Evolutionary conservation across 1,140 invertebrate species (phyloP).

Genomic region (Scaptomyza graminum): DNA sequence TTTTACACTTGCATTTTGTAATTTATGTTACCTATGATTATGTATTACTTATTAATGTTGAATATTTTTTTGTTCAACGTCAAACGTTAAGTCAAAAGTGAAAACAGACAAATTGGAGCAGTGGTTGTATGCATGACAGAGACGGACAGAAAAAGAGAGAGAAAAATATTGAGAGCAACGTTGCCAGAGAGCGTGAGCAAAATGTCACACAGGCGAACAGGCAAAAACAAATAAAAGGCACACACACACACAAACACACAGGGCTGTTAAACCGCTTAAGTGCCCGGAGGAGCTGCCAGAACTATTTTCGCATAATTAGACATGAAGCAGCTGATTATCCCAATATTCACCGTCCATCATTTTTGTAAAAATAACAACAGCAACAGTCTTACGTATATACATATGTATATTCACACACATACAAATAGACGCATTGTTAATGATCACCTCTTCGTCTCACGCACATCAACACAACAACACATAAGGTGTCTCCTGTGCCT

Average conservation of each 20-base stretch:
- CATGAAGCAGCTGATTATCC: constrained; percentile 36
- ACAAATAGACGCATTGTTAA: constrained; percentile 1
- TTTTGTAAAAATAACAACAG: constrained; percentile 49
- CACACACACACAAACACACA: constrained; percentile 12
- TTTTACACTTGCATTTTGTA: constrained; percentile 20
- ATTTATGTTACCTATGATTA: constrained; percentile 7
- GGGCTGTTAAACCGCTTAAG: constrained; percentile 28
- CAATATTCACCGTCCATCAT: constrained; percentile 3
- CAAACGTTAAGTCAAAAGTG: constrained; percentile 55
- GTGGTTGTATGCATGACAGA: constrained; percentile 24
- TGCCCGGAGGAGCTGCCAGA: constrained; percentile 6
- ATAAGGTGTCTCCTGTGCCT: constrained; percentile 31
- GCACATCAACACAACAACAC: constrained; percentile 37
- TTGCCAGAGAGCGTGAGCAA: constrained; percentile 28
- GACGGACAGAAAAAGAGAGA: constrained; percentile 22
- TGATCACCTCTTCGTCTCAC: constrained; percentile 7
- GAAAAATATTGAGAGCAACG: constrained; percentile 19
- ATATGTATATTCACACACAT: constrained; percentile 13
- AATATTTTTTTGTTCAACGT: constrained; percentile 14
- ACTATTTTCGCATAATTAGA: constrained; percentile 33
- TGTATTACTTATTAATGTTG: not conserved
- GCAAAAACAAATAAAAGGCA: constrained; percentile 59
- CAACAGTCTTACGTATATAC: constrained; percentile 4
- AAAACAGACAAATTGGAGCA: constrained; percentile 68
- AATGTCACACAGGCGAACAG: constrained; percentile 43